phyloP scores from a whole-genome alignment of 2,113 vertebrate genomes.

The Oxyura jamaicensis region DNA sequence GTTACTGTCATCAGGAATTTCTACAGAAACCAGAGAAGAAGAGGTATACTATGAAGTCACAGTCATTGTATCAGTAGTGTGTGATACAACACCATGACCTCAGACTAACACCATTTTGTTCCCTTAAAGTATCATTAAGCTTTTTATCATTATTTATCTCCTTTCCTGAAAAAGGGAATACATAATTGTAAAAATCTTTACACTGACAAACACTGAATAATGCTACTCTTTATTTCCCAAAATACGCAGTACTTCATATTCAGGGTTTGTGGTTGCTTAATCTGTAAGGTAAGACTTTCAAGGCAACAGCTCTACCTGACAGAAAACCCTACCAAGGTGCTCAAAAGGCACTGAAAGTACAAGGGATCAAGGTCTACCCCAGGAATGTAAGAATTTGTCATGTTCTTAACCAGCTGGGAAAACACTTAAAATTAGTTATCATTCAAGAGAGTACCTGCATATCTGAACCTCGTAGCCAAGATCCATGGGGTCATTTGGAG shows the following conservation, averaged over 20 bases:
- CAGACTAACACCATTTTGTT: neutral
- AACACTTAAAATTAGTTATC: neutral
- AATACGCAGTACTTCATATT: neutral
- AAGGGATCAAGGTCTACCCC: neutral
- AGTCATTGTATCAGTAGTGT: neutral
- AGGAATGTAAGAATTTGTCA: neutral
- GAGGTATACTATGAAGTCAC: neutral
- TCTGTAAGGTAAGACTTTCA: neutral
- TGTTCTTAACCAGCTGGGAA: neutral
- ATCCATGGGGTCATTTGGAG: constrained; percentile 80
- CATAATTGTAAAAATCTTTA: neutral
- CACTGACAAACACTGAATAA: neutral
- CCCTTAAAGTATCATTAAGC: neutral
- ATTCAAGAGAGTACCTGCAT: constrained; percentile 86
- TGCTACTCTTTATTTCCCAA: neutral
- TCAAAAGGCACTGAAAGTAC: neutral
- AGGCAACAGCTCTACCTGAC: neutral
- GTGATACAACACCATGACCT: neutral
- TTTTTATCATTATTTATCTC: neutral
- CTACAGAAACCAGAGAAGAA: neutral
- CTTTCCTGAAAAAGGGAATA: neutral
- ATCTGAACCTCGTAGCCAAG: constrained; percentile 86
- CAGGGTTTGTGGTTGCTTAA: neutral
- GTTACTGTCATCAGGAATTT: neutral
- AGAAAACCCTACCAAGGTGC: neutral